Percentiles rank a stretch among this genome's conserved stretches.
These are phyloP conservation scores for Andrena flavipes DNA, from an alignment of 2,888 invertebrate species.

Conservation along the genomic window DNA sequence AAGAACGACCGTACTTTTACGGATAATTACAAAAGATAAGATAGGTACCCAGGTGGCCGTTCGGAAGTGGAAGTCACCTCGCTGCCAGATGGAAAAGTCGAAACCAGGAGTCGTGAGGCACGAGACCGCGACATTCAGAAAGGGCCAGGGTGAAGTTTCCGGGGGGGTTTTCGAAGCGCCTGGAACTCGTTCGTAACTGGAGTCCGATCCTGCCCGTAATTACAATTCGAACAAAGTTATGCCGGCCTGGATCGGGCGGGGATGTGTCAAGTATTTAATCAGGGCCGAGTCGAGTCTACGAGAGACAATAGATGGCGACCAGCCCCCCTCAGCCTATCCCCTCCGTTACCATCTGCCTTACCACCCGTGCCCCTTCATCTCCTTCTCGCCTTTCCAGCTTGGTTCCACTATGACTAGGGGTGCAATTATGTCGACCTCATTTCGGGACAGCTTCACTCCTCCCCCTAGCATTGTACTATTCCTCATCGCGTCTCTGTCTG, in stretches of 20 bases:
- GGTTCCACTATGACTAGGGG: conserved; percentile 79
- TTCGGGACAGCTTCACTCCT: conserved; percentile 78
- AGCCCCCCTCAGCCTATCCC: conserved; percentile 56
- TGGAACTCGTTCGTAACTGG: conserved; percentile 74
- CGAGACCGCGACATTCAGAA: conserved; percentile 60
- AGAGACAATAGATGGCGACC: conserved; percentile 82
- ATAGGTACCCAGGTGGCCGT: conserved; percentile 30
- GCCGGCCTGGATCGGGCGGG: conserved; percentile 74
- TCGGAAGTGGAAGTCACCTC: neutral
- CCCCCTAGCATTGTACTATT: conserved; percentile 65
- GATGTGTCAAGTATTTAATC: conserved; percentile 85
- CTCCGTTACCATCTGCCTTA: conserved; percentile 50
- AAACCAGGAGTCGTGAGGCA: conserved; percentile 20
- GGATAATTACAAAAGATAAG: conserved; percentile 14
- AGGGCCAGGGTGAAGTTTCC: conserved; percentile 61
- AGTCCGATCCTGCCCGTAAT: conserved; percentile 81
- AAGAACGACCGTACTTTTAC: neutral
- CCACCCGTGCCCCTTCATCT: conserved; percentile 57
- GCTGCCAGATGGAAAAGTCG: conserved; percentile 39
- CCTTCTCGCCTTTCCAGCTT: conserved; percentile 51
- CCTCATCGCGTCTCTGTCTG: conserved; percentile 25
- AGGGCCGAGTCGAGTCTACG: conserved; percentile 80
- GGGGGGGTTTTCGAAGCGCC: conserved; percentile 59
- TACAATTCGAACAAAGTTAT: conserved; percentile 84
- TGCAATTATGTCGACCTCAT: conserved; percentile 83